Evolutionary conservation across 2,797 vertebrate species (phyloP), one percentile per base, ranked within the genome.

Genomic region (Melanotaenia maccullochi): DNA sequence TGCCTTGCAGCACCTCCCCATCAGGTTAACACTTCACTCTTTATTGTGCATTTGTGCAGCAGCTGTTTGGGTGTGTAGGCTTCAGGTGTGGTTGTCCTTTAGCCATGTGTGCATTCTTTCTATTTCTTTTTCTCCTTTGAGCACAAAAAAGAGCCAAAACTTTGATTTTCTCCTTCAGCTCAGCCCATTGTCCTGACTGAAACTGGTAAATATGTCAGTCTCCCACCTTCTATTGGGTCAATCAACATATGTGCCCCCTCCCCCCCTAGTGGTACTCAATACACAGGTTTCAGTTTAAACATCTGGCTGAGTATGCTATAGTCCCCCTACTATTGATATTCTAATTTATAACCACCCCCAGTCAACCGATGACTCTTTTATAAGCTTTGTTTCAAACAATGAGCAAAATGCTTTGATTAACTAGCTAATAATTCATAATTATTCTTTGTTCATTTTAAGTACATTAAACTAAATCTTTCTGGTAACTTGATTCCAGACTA

Each of bases 311-410:
- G 68, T 76, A 72, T 72, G 75, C 65, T 40, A 33, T 65, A 60
- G 8, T 40, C 7, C 52, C 59, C 64, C 65, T 16, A 0, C 88
- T 63, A 90, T 92, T 94, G 84, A 90, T 89, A 93, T 93, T 91
- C 30, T 84, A 92, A 91, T 91, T 60, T 61, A 32, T 82, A 65
- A 60, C 64, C 68, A 52, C 84, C 81, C 85, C 86, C 14, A 6
- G 36, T 65, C 30, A 71, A 12, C 73, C 86, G 78, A 88, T 84
- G 65, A 83, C 49, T 12, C 72, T 77, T 86, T 82, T 90, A 86
- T 86, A 33, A 13, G 54, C 69, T 67, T 47, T 76, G 66, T 85
- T 76, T 67, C 28, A 69, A 75, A 73, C 49, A 70, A 24, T 38
- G n/a, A 54, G 40, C 52, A 76, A 56, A 67, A 67, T 18, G 32